A percentile compares a stretch with the other conserved stretches of the same genome.
Conservation (phyloP, 2,113 vertebrate species). For the Nanorana parkeri region DNA sequence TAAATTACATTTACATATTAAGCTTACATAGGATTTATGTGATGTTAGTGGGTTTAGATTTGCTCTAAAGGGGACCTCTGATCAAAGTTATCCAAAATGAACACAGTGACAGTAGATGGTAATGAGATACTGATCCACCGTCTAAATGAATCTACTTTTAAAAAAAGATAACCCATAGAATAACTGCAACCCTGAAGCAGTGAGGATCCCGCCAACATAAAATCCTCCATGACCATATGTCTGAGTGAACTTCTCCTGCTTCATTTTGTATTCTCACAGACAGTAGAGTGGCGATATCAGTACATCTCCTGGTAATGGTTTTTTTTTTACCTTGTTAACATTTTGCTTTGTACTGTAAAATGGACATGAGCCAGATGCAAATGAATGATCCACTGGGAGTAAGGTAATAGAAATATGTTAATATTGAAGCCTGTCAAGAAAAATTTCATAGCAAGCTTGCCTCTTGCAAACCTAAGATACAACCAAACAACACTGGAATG, state of each 20-base stretch:
- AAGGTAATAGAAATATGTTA: background rate
- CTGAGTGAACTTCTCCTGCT: background rate
- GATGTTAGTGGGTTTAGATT: too few species aligned
- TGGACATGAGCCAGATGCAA: background rate
- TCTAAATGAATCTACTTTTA: background rate
- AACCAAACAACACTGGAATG: too few species aligned
- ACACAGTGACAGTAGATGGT: too few species aligned
- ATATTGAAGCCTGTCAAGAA: background rate
- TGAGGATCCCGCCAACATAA: background rate
- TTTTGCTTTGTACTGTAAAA: background rate
- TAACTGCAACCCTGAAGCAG: background rate
- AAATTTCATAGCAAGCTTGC: too few species aligned
- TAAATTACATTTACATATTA: too few species aligned
- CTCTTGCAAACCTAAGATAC: too few species aligned
- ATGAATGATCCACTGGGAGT: background rate
- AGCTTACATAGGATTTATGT: too few species aligned
- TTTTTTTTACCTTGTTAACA: background rate
- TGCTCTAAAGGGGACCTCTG: too few species aligned
- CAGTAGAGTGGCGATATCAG: background rate
- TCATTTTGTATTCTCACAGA: constrained; percentile 12
- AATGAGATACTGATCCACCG: too few species aligned
- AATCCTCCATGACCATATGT: constrained; percentile 23
- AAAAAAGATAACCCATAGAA: background rate
- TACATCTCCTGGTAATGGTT: too few species aligned
- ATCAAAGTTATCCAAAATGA: too few species aligned